These are phyloP conservation scores for Rhizoglyphus robini DNA, from an alignment of 1,140 invertebrate species.

Conservation along the genomic window DNA sequence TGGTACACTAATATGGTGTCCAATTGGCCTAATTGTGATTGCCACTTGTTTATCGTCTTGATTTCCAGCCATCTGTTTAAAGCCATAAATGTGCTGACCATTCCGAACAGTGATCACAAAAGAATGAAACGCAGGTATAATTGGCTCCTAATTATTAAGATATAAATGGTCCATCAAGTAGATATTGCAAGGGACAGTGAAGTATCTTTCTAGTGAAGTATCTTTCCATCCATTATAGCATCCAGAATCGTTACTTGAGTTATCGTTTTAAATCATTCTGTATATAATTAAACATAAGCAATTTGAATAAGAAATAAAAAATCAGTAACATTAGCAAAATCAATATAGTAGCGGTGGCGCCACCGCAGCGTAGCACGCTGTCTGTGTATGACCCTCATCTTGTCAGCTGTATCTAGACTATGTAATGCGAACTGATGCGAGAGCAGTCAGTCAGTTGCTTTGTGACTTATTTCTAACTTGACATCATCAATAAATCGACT, in stretches of 20 bases:
- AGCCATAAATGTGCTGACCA: conserved; percentile 65
- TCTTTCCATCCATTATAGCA: conserved; percentile 11
- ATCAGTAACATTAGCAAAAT: no score
- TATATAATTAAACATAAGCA: neutral
- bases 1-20: no score
- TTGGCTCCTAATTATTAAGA: neutral
- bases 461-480: no score
- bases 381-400: no score
- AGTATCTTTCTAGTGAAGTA: conserved; percentile 19
- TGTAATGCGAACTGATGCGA: no score
- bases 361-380: no score
- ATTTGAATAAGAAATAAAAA: neutral
- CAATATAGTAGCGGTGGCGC: no score
- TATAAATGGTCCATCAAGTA: conserved; percentile 17
- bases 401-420: no score
- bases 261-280: conserved; percentile 3
- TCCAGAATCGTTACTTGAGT: conserved; percentile 5
- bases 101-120: conserved; percentile 94
- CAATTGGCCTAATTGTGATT: conserved; percentile 4
- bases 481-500: no score
- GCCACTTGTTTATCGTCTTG: conserved; percentile 17
- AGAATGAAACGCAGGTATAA: conserved; percentile 71
- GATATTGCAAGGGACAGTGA: conserved; percentile 21
- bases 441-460: no score
- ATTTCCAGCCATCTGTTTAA: neutral